Evolutionary conservation across 2,113 vertebrate species (phyloP), one percentile per base, ranked within the genome.

Genomic region (Peucedramus taeniatus): DNA sequence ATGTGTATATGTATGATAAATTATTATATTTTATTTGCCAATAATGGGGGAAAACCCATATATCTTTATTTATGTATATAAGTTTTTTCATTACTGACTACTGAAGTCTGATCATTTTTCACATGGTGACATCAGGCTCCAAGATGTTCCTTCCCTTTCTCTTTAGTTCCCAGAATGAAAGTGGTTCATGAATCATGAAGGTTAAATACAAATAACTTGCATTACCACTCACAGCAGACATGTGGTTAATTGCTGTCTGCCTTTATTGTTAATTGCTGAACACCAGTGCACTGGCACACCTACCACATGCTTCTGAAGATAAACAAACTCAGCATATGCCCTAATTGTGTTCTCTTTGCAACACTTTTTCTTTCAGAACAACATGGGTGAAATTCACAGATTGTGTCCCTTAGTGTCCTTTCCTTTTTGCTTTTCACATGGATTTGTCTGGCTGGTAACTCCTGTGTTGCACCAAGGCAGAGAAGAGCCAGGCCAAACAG

Each of bases 211-310:
- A 96, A 65, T 85, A 85, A 90, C 74, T 76, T 65, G 66, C 70
- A 61, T 61, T 88, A 76, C 84, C 45, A 20, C 87, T 85, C 65
- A 49, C 31, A 91, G 72, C 89, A 95, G 91, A 89, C 83, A 90
- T 92, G 87, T 96, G 87, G 89, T 60, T 93, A 96, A 97, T 94
- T 94, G 93, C 94, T 90, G 89, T 70, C 91, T 95, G 94, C 87
- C 63, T 91, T 89, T 69, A 57, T 15, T 76, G 95, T 71, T 97
- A 96, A 96, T 91, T 94, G 87, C 91, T 83, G 82, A 95, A 72
- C 89, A 93, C 47, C 89, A 83, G 87, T 2, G 0, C 21, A 26
- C 71, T 83, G 91, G 81, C 93, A 95, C 75, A 90, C 89, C 89
- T 88, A 88, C 89, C 63, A 45, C 53, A 69, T 63, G 33, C 84